A percentile compares a stretch with the other conserved stretches of the same genome.
phyloP scores from a whole-genome alignment of 2,797 vertebrate species.

The Manis pentadactyla region DNA sequence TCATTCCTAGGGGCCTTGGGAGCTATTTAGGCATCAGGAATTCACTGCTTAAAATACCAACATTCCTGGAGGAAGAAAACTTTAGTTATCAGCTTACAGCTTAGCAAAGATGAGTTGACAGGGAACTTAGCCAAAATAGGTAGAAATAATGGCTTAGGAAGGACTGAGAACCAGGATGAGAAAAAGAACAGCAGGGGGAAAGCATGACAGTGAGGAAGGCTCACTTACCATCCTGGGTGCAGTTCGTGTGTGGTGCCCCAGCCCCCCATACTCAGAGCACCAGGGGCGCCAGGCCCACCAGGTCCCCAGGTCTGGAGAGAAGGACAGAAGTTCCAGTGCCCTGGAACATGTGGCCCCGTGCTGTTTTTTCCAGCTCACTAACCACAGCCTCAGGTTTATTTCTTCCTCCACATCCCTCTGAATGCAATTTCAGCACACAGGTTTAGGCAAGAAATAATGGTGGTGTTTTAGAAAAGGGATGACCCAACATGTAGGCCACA shows the following conservation, averaged over 20 bases:
- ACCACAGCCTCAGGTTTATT: not conserved
- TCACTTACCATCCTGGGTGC: not conserved
- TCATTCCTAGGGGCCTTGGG: not conserved
- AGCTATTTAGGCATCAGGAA: not conserved
- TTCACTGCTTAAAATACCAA: conserved; percentile 36
- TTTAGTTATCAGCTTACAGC: not conserved
- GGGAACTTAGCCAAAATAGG: not conserved
- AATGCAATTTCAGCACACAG: not conserved
- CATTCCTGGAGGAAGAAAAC: not conserved
- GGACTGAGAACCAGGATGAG: not conserved
- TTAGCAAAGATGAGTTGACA: not conserved
- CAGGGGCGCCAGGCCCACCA: not conserved
- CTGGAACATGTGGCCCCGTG: not conserved
- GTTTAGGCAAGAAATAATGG: not conserved
- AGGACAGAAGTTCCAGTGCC: not conserved
- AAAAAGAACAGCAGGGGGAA: not conserved
- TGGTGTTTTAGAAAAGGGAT: not conserved
- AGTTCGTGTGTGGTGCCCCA: not conserved
- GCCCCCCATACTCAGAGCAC: not conserved
- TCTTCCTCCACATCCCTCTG: not conserved
- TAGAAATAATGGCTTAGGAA: not conserved
- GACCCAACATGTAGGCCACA: not conserved
- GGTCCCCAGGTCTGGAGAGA: not conserved
- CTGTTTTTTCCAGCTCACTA: not conserved
- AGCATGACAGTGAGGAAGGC: not conserved